A percentile compares a stretch with the other conserved stretches of the same genome.
These are phyloP conservation scores for Platysternon megacephalum DNA, from an alignment of 2,113 vertebrate species.

Conservation along the genomic window DNA sequence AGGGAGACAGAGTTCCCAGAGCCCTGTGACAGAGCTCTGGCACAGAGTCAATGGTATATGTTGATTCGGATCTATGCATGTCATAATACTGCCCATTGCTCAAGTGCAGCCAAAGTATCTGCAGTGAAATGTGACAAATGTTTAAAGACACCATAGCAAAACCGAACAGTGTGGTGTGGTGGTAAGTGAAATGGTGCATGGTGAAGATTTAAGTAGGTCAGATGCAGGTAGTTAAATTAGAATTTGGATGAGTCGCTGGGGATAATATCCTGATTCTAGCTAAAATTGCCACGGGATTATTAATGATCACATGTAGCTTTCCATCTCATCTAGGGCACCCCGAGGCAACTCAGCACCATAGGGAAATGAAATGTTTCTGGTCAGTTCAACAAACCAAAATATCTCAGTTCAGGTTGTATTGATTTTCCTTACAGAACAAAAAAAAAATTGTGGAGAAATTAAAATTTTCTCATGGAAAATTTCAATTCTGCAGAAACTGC, in stretches of 20 bases:
- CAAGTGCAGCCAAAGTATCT: not conserved
- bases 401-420: not conserved
- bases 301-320: not conserved
- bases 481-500: not conserved
- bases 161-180: not conserved
- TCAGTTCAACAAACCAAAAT: not conserved
- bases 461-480: not conserved
- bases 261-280: not conserved
- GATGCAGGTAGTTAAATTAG: not conserved
- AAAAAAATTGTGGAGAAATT: not conserved
- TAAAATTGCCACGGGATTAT: not conserved
- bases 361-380: not conserved
- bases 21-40: not conserved
- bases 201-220: not conserved
- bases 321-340: not conserved
- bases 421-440: not conserved
- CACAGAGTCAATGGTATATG: not conserved
- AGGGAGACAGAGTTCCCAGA: not conserved
- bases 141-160: not conserved
- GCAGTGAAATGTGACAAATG: not conserved
- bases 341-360: too few species aligned
- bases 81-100: not conserved
- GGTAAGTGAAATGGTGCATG: not conserved
- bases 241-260: not conserved
- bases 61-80: not conserved